Conservation (phyloP, 2,888 invertebrate species). For the Laspeyria flexula region DNA sequence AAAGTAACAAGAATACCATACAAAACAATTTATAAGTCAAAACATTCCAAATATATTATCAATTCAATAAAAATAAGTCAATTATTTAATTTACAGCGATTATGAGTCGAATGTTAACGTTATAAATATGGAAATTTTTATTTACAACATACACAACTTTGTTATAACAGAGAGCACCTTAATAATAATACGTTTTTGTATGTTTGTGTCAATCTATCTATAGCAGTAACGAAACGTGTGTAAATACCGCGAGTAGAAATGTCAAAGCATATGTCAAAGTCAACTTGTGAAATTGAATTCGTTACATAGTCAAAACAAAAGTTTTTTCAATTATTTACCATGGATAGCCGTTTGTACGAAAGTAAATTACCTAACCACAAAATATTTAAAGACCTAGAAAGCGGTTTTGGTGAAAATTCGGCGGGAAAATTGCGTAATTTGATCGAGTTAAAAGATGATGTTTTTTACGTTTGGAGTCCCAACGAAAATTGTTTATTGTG, state of each 20-base stretch:
- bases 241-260: constrained; percentile 43
- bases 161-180: too few relatives aligned
- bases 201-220: too few relatives aligned
- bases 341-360: constrained; percentile 87
- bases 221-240: constrained; percentile 35
- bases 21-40: too few relatives aligned
- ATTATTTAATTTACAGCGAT: too few relatives aligned
- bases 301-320: constrained; percentile 55
- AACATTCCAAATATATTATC: too few relatives aligned
- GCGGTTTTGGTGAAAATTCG: constrained; percentile 79
- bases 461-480: constrained; percentile 89
- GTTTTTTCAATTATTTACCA: constrained; percentile 49
- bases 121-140: too few relatives aligned
- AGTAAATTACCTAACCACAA: constrained; percentile 86
- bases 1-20: too few relatives aligned
- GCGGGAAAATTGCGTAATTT: constrained; percentile 87
- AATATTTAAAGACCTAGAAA: constrained; percentile 86
- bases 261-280: constrained; percentile 49
- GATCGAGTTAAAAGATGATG: constrained; percentile 88
- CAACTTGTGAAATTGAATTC: constrained; percentile 35
- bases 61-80: too few relatives aligned
- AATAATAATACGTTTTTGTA: too few relatives aligned
- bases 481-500: constrained; percentile 88
- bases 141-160: too few relatives aligned
- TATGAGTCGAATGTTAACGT: too few relatives aligned